Evolutionary conservation across 2,888 invertebrate genomes (phyloP), one percentile per base, ranked within the genome.

Genomic region (Callyntrura sp.): DNA sequence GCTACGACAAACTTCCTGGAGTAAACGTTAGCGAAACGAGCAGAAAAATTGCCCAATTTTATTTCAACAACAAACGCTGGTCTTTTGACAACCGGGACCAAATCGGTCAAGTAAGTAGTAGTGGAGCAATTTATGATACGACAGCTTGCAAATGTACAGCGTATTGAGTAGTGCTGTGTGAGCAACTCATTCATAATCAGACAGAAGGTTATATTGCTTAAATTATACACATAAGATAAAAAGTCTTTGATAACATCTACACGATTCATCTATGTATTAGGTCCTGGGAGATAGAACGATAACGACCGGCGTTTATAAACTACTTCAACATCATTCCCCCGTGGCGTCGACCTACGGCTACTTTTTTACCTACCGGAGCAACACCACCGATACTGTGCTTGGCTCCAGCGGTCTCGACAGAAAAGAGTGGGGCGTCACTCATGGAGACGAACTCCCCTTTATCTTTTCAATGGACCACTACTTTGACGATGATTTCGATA

Each of bases 321-420:
- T 90, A 0, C 87, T 92, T 48, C 90, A 90, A 35, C 76, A 78
- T 14, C 92, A 92, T 35, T 92, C 92, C 23, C 70, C 81, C 14
- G 43, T 91, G 1, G 92, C 92, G 11, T 89, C 92, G 2, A 90
- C 92, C 20, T 92, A 91, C 82, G 92, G 88, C 12, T 92, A 91
- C 73, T 60, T 78, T 23, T 91, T 92, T 51, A 88, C 62, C 12
- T 91, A 90, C 85, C 62, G 60, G 2, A 90, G 92, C 45, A 62
- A 65, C 20, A 51, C 79, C n/a, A 73, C 51, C 2, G 43, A 17
- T 0, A 62, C 81, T 1, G 68, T 92, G 5, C 57, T 90, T 4
- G 45, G 78, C 8, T 57, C 83, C 6, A 70, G 90, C 8, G 89
- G 89, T 5, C 70, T 91, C 65, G 87, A 89, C 17, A 28, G 73